A percentile compares a stretch with the other conserved stretches of the same genome.
These are phyloP conservation scores for Anarrhichthys ocellatus DNA, from an alignment of 2,113 vertebrate species.

Conservation along the genomic window DNA sequence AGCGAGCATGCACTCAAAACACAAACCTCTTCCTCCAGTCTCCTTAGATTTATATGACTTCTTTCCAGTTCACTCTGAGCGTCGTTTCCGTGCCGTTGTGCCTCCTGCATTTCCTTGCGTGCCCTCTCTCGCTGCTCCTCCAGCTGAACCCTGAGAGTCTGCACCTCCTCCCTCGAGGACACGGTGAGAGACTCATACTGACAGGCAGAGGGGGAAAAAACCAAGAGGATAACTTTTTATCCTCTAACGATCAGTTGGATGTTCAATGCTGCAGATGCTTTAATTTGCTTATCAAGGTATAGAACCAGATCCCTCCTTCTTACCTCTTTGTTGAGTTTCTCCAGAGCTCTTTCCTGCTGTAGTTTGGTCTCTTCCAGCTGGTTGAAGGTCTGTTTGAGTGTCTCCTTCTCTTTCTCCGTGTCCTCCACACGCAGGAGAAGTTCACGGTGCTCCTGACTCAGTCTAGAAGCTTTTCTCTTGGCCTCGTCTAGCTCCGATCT, in stretches of 20 bases:
- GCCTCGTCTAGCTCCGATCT: slow-evolving; percentile 87
- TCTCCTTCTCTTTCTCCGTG: slow-evolving; percentile 86
- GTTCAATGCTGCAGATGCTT: neutral
- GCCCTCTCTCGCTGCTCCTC: slow-evolving; percentile 92
- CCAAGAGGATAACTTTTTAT: slow-evolving; percentile 7
- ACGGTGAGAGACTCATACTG: slow-evolving; percentile 86
- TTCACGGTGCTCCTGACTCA: slow-evolving; percentile 86
- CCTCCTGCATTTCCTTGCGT: slow-evolving; percentile 89
- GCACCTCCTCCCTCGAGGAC: slow-evolving; percentile 84
- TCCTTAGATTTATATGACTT: slow-evolving; percentile 76
- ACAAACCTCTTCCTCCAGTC: slow-evolving; percentile 92
- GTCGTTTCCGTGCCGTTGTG: slow-evolving; percentile 88
- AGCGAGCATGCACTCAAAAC: neutral
- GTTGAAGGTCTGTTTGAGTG: slow-evolving; percentile 79
- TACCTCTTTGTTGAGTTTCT: slow-evolving; percentile 83
- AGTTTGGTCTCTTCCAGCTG: slow-evolving; percentile 89
- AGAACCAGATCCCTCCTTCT: neutral
- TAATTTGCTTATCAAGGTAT: neutral
- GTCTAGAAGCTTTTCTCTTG: slow-evolving; percentile 73
- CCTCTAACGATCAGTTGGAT: slow-evolving; percentile 15
- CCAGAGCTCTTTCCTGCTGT: slow-evolving; percentile 82
- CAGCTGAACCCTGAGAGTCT: slow-evolving; percentile 85
- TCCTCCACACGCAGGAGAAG: slow-evolving; percentile 82
- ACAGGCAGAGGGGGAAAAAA: neutral
- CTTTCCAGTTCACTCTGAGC: slow-evolving; percentile 87